Percentiles rank a stretch among this genome's conserved stretches.
phyloP scores from a whole-genome alignment of 2,797 vertebrate genomes.

The Typhlichthys subterraneus region DNA sequence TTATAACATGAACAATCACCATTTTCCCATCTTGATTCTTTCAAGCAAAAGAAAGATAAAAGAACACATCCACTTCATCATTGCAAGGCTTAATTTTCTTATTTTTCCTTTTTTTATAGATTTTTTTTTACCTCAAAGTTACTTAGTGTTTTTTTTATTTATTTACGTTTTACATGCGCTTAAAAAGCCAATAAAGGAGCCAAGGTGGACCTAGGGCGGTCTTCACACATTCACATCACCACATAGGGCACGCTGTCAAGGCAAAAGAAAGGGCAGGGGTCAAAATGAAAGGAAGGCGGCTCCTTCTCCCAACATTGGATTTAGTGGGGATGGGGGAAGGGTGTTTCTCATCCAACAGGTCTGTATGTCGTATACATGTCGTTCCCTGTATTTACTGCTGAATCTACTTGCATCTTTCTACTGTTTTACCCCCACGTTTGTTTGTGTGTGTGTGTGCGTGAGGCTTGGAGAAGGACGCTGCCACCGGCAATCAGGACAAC shows the following conservation, averaged over 20 bases:
- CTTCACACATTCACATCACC: constrained; percentile 89
- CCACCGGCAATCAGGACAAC: constrained; percentile 71
- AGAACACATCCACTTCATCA: constrained; percentile 86
- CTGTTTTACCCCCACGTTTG: constrained; percentile 1
- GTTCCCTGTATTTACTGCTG: constrained; percentile 38
- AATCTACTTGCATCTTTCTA: constrained; percentile 37
- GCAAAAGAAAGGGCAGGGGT: constrained; percentile 85
- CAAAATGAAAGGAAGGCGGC: constrained; percentile 77
- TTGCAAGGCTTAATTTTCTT: constrained; percentile 85
- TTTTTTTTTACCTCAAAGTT: constrained; percentile 68
- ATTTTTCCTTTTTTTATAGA: constrained; percentile 49
- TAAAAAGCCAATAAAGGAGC: constrained; percentile 87
- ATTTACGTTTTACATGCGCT: constrained; percentile 85
- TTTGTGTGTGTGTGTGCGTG: constrained; percentile 29
- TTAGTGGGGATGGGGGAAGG: constrained; percentile 13
- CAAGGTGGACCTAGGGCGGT: constrained; percentile 79
- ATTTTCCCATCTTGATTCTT: constrained; percentile 77
- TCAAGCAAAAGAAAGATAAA: constrained; percentile 86
- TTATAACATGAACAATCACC: constrained; percentile 79
- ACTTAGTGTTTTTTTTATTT: constrained; percentile 62
- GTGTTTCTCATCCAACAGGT: constrained; percentile 58
- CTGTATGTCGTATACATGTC: constrained; percentile 49
- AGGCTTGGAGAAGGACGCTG: constrained; percentile 67
- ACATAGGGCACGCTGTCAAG: constrained; percentile 89
- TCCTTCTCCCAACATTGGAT: constrained; percentile 65